Percentiles rank a stretch among this genome's conserved stretches.
phyloP scores from a whole-genome alignment of 2,113 vertebrate species.

The Erpornis zantholeuca region DNA sequence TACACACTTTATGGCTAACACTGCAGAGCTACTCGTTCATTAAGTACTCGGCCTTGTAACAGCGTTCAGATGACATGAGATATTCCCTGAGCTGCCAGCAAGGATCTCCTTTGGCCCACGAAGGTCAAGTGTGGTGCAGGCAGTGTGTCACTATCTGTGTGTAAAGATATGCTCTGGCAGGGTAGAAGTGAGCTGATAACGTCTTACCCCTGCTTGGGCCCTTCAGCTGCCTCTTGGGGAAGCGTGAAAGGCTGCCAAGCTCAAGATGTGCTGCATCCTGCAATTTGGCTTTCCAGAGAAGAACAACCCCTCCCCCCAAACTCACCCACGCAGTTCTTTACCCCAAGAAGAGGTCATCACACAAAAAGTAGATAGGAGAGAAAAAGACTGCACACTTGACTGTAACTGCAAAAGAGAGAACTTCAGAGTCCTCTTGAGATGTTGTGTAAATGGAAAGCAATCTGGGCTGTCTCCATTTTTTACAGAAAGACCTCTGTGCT shows the following conservation, averaged over 20 bases:
- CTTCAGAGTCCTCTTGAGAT: constrained; percentile 56
- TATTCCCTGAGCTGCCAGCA: background rate
- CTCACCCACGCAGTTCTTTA: constrained; percentile 61
- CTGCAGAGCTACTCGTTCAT: background rate
- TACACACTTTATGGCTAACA: background rate
- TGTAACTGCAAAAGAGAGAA: constrained; percentile 19
- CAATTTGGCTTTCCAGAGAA: constrained; percentile 62
- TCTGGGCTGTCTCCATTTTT: constrained; percentile 57
- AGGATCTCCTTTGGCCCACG: background rate
- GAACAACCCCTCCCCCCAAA: constrained; percentile 61
- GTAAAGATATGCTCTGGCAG: constrained; percentile 38
- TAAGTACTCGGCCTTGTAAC: background rate
- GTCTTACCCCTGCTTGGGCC: constrained; percentile 60
- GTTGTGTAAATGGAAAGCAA: constrained; percentile 62
- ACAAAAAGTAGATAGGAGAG: constrained; percentile 40
- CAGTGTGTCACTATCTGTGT: background rate
- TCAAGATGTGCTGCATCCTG: constrained; percentile 68
- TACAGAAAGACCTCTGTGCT: constrained; percentile 48
- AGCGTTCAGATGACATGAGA: background rate
- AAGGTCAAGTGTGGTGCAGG: constrained; percentile 4
- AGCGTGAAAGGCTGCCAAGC: constrained; percentile 61
- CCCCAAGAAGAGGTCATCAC: constrained; percentile 61
- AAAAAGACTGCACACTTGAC: constrained; percentile 36
- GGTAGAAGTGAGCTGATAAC: constrained; percentile 53
- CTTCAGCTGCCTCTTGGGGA: constrained; percentile 65